A percentile compares a stretch with the other conserved stretches of the same genome.
Conservation (phyloP, 2,797 vertebrate species). For the Syncerus caffer region DNA sequence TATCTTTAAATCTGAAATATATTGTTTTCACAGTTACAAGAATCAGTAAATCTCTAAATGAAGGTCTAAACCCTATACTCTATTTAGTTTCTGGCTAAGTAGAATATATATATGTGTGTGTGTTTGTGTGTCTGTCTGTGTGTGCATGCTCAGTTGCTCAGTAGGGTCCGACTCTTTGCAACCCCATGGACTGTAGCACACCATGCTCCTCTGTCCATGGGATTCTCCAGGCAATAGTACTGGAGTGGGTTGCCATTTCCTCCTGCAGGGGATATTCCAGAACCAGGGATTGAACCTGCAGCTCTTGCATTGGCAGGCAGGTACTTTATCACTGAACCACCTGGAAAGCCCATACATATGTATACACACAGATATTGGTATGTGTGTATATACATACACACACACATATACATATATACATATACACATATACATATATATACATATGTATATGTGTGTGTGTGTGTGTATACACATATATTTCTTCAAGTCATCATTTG, state of each 20-base stretch:
- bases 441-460: too few relatives aligned
- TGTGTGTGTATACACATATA: not conserved
- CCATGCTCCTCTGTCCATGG: not conserved
- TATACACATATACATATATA: too few relatives aligned
- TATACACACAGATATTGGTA: not conserved
- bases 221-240: not conserved
- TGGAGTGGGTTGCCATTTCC: not conserved
- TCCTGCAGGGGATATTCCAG: not conserved
- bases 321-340: not conserved
- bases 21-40: not conserved
- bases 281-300: not conserved
- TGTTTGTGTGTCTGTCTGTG: not conserved
- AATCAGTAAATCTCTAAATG: not conserved
- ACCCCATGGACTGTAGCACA: not conserved
- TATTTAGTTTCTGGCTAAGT: not conserved
- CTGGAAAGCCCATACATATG: not conserved
- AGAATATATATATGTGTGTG: not conserved
- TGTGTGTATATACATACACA: too few relatives aligned
- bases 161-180: not conserved
- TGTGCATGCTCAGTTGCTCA: not conserved
- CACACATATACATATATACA: accelerated
- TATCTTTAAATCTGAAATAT: not conserved
- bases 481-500: not conserved
- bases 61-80: not conserved
- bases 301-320: not conserved